Percentiles rank a stretch among this genome's conserved stretches.
Evolutionary conservation across 2,797 vertebrate genomes (phyloP).

Genomic region (Lerista edwardsae): DNA sequence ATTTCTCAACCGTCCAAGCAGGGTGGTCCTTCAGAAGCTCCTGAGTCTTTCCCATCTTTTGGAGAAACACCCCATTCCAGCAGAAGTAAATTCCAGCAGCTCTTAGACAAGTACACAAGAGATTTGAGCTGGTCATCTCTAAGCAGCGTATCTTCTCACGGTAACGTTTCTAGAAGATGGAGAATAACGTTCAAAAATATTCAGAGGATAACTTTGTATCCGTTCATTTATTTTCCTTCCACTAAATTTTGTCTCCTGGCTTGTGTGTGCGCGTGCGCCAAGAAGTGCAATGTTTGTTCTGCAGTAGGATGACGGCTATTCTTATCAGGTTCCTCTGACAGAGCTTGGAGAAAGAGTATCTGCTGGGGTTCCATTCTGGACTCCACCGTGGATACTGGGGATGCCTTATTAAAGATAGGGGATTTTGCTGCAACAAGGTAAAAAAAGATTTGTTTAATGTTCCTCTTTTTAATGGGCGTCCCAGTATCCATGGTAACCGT

Average conservation of each 20-base stretch:
- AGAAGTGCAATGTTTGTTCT: background rate
- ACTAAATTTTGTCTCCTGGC: fast-evolving
- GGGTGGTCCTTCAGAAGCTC: slow-evolving; percentile 14
- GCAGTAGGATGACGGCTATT: background rate
- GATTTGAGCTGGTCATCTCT: slow-evolving; percentile 75
- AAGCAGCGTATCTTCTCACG: slow-evolving; percentile 59
- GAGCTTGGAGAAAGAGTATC: background rate
- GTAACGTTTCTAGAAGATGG: slow-evolving; percentile 45
- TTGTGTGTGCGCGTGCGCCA: background rate
- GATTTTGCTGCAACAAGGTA: too few relatives aligned
- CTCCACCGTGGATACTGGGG: too few relatives aligned
- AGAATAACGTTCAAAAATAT: background rate
- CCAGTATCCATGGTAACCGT: too few relatives aligned
- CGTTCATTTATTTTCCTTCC: too few relatives aligned
- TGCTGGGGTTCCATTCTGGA: too few relatives aligned
- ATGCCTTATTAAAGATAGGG: too few relatives aligned
- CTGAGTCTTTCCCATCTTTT: slow-evolving; percentile 17
- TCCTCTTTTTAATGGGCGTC: too few relatives aligned
- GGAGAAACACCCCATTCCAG: slow-evolving; percentile 2
- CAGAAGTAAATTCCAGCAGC: slow-evolving; percentile 69
- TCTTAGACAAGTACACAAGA: slow-evolving; percentile 74
- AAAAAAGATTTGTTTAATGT: too few relatives aligned
- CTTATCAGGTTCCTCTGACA: background rate
- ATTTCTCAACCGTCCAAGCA: slow-evolving; percentile 33
- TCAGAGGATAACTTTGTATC: background rate